A percentile compares a stretch with the other conserved stretches of the same genome.
Evolutionary conservation across 1,140 invertebrate genomes (phyloP).

Genomic region (Drosophila parvula): DNA sequence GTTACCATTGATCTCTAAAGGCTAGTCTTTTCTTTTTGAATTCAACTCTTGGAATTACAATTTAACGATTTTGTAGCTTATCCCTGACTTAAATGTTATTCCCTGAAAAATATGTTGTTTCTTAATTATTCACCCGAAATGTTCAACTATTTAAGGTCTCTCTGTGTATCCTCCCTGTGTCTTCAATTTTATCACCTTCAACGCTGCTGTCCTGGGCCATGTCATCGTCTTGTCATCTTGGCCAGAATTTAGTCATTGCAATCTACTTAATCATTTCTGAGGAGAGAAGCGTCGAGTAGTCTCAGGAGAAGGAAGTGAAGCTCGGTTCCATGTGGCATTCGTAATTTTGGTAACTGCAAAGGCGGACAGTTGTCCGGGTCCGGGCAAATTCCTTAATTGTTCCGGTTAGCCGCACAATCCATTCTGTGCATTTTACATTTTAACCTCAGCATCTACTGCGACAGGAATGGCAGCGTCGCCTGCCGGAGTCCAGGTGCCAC

Average conservation of each 20-base stretch:
- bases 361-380: constrained; percentile 6
- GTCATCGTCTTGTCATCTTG: constrained; percentile 69
- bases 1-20: background rate
- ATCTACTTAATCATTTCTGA: constrained; percentile 79
- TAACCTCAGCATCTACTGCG: constrained; percentile 77
- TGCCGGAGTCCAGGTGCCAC: constrained; percentile 70
- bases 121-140: background rate
- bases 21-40: background rate
- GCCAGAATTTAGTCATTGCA: constrained; percentile 78
- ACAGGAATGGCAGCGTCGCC: constrained; percentile 22
- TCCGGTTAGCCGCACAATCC: constrained; percentile 82
- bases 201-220: constrained; percentile 17
- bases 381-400: constrained; percentile 79
- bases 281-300: constrained; percentile 10
- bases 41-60: fast-evolving
- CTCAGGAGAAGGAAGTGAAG: no score
- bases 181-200: constrained; percentile 38
- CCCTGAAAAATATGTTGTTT: background rate
- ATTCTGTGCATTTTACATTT: constrained; percentile 83
- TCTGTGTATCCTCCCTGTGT: background rate
- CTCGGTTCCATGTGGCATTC: constrained; percentile 58
- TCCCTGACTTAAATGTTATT: no score
- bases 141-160: background rate
- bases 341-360: constrained; percentile 68
- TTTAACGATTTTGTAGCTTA: background rate